A percentile compares a stretch with the other conserved stretches of the same genome.
Evolutionary conservation across 2,888 invertebrate species (phyloP).

Genomic region (Ommatoiulus sabulosus): DNA sequence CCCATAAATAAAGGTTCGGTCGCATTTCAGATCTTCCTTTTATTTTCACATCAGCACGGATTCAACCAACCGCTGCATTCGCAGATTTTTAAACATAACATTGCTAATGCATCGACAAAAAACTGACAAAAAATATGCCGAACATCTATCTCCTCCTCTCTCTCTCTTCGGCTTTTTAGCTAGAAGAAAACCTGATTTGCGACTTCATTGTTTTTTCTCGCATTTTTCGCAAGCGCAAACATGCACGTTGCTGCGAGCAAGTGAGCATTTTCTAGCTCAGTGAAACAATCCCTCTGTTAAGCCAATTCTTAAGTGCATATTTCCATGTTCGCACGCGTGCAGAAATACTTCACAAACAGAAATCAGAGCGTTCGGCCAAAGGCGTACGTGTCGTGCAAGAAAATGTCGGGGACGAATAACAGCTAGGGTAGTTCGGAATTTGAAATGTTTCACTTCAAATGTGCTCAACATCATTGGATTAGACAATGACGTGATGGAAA

Average conservation of each 20-base stretch:
- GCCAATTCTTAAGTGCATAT: conserved; percentile 38
- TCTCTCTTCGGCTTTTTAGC: conserved; percentile 2
- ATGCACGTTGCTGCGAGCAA: conserved; percentile 7
- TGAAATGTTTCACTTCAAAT: too few species aligned
- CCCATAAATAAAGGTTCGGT: neutral
- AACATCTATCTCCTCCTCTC: neutral
- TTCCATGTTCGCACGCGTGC: neutral
- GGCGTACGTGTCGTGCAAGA: neutral
- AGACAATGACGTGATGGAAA: neutral
- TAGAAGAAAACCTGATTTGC: conserved; percentile 30
- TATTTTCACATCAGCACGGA: conserved; percentile 44
- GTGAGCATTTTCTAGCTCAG: conserved; percentile 36
- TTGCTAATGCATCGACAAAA: conserved; percentile 46
- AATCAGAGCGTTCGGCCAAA: neutral
- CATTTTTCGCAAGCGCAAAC: neutral
- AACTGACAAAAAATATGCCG: conserved; percentile 19
- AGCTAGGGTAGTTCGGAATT: neutral
- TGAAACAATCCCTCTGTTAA: conserved; percentile 47
- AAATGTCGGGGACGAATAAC: neutral
- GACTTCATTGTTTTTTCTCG: conserved; percentile 48
- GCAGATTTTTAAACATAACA: conserved; percentile 39
- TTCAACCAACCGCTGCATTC: conserved; percentile 26
- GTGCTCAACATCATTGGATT: neutral
- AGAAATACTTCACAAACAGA: neutral
- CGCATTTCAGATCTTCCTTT: conserved; percentile 9